A percentile compares a stretch with the other conserved stretches of the same genome.
These are phyloP conservation scores for Megaceryle maxima DNA, from an alignment of 2,113 vertebrate species.

Conservation along the genomic window DNA sequence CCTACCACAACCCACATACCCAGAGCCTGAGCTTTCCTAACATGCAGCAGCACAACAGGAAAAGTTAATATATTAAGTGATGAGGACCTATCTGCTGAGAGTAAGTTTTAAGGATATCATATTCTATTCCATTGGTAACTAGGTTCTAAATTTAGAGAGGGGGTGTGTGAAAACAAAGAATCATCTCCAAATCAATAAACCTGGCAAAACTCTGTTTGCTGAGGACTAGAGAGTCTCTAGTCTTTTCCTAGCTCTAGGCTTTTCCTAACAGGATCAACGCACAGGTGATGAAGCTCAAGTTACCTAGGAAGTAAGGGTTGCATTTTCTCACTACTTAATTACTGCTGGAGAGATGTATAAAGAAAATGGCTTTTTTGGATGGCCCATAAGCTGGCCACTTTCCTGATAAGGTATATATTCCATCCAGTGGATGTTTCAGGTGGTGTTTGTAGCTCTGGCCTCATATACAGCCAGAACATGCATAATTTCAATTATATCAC, in stretches of 20 bases:
- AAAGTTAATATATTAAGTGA: background rate
- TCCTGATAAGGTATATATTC: background rate
- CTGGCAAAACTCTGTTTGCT: background rate
- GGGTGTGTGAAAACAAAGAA: background rate
- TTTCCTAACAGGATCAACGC: background rate
- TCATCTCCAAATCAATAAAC: background rate
- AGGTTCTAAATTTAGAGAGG: background rate
- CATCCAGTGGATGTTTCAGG: background rate
- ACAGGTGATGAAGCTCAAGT: background rate
- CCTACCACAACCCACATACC: background rate
- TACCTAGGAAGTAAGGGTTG: background rate
- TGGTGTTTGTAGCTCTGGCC: background rate
- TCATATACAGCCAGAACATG: background rate
- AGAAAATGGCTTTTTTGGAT: rapidly evolving
- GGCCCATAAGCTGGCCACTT: background rate
- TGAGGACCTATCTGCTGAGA: background rate
- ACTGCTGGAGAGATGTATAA: background rate
- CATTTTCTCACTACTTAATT: background rate
- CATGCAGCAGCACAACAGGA: background rate
- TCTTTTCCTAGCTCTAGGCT: background rate
- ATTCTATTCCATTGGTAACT: background rate
- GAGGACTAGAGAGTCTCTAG: background rate
- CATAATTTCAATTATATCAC: background rate
- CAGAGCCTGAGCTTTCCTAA: background rate
- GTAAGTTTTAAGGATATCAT: background rate